Evolutionary conservation across 2,888 invertebrate genomes (phyloP), one percentile per base, ranked within the genome.

Genomic region (Mythimna vitellina): DNA sequence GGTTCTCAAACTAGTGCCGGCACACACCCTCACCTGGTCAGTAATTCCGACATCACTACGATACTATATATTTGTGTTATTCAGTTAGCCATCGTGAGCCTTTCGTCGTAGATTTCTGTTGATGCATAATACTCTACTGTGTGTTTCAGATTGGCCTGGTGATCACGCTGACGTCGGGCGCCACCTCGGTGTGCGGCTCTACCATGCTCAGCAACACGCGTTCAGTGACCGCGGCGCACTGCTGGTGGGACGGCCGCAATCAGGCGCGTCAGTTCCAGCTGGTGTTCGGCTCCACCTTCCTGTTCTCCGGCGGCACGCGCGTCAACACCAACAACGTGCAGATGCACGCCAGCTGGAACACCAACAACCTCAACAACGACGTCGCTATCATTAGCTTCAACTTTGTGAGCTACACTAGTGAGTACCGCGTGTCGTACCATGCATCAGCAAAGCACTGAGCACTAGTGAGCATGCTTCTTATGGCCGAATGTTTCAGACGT

Each of bases 211-310:
- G 69, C 64, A 87, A 85, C 82, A 86, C 83, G 5, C 86, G 85
- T 58, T 79, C 88, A 7, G 81, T 89, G 60, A 89, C 90, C 8
- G 89, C 89, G 7, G 88, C 89, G 25, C 89, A 92, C 79, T 92
- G 92, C 84, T 91, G 92, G 92, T 80, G 80, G 58, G 87, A 90
- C 76, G 83, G 88, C 7, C 70, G 81, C 42, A 80, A 67, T 67
- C 89, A 89, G 63, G 93, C 91, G 32, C 83, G 86, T 17, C 86
- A 86, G 65, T 88, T 93, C 82, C 70, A 70, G 49, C 87, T 92
- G 32, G 92, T 92, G n/a, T 86, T 89, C 75, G 90, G 90, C 69
- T 87, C 89, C 10, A 74, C 78, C 14, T 65, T 78, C 6, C 84
- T 89, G 20, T 89, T 87, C 85, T 76, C 81, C 62, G 89, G 89